Conservation (phyloP, 2,888 invertebrate genomes). For the Helicoverpa assulta region DNA sequence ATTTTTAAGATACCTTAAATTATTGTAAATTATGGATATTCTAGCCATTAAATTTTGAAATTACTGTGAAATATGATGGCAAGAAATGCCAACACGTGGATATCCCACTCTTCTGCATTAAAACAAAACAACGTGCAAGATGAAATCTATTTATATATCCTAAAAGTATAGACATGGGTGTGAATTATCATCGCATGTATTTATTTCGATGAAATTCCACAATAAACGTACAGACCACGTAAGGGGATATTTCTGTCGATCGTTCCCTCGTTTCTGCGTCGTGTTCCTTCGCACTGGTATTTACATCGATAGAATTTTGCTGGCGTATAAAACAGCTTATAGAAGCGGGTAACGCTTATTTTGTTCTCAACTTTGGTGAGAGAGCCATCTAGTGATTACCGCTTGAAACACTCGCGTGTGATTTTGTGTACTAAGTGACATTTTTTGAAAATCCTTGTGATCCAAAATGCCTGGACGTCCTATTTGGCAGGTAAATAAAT, state of each 20-base stretch:
- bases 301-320: slow-evolving; percentile 81
- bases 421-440: slow-evolving; percentile 74
- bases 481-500: slow-evolving; percentile 92
- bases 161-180: slow-evolving; percentile 24
- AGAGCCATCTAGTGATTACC: slow-evolving; percentile 88
- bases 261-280: slow-evolving; percentile 82
- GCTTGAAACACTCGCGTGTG: slow-evolving; percentile 77
- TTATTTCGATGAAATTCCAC: slow-evolving; percentile 69
- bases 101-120: slow-evolving; percentile 20
- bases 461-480: slow-evolving; percentile 94
- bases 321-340: slow-evolving; percentile 89
- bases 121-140: slow-evolving; percentile 21
- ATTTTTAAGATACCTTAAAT: no score
- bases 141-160: slow-evolving; percentile 29
- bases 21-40: no score
- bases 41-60: not conserved
- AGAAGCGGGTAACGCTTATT: slow-evolving; percentile 87
- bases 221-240: slow-evolving; percentile 75
- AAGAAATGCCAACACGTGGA: slow-evolving; percentile 13
- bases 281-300: slow-evolving; percentile 85
- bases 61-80: not conserved
- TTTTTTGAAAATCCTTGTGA: slow-evolving; percentile 69
- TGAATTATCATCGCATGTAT: slow-evolving; percentile 38
- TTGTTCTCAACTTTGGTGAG: slow-evolving; percentile 86
- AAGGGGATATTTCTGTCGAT: slow-evolving; percentile 86